Evolutionary conservation across 1,140 invertebrate genomes (phyloP), one percentile per base, ranked within the genome.

Genomic region (Amyelois transitella): DNA sequence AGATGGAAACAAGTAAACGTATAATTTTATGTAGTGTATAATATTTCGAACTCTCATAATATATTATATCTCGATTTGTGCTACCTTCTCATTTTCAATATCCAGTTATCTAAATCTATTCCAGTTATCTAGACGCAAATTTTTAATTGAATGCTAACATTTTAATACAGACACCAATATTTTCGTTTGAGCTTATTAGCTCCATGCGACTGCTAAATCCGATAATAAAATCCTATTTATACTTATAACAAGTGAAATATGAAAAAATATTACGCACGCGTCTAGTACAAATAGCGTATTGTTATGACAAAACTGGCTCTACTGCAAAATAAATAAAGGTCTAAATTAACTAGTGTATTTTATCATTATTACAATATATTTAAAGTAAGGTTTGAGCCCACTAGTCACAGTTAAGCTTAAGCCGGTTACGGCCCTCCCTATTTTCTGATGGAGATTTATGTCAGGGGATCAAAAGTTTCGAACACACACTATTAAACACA

Each of bases 401-500:
- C 67, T 75, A 80, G 77, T 80, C 67, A 77, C 69, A 72, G 75
- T 81, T 87, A 82, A 87, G 79, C 84, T 77, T 87, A 87, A 87
- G 81, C 84, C 74, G 81, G 81, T 87, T 85, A 82, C 81, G 66
- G 69, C 81, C 81, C 83, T 73, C 78, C 83, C 77, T 78, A 77
- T 82, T 82, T 86, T 86, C 79, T 85, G 84, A 87, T 87, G 81
- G 81, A 85, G 84, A 85, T 87, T 87, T 87, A 87, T 85, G 79
- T 85, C 75, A 74, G 72, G 80, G 83, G 84, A 84, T 87, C 84
- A 85, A 85, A 87, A 86, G 81, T 86, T 87, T 83, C 63, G 64
- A 70, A 68, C 74, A 73, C 53, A 61, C 53, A 52, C 56, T 53
- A 53, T 22, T 21, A 43, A 7, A 43, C n/a, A 28, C 32, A 47